Base-by-base conservation (phyloP, 2,113 vertebrate species). In the Anolis sagrei region DNA sequence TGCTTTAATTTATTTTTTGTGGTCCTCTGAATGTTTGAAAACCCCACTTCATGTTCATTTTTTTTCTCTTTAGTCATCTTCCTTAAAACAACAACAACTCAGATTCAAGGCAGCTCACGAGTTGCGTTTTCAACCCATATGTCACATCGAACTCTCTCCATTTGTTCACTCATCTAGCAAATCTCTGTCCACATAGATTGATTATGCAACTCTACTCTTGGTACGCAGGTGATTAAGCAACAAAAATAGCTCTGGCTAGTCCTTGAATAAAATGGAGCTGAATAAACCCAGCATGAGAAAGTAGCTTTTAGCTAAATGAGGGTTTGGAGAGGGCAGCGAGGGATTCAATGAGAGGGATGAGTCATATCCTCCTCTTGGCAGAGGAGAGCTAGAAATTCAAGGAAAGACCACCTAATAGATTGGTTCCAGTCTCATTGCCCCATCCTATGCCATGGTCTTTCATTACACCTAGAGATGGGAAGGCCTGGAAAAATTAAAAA, bases 281-380 rank as follows among this genome's bases (percentile, higher is more conserved):
- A 84, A 81, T 4, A 29, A 61, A 39, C 72, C 69, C 16, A 74
- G 39, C 27, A 73, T 39, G 51, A 64, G 76, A 90, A 21, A 83
- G 69, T 84, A 85, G 81, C 86, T 86, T 86, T 81, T 62, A 88
- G 74, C 86, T 64, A 61, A 74, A 79, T 89, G 5, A 89, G 29
- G 29, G 11, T 86, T 85, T 76, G n/a, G 69, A 91, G 29, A 91
- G 29, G 6, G 58, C 34, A 72, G 4, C 34, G 76, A 62, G 72
- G 68, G 2, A 79, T 88, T 84, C 86, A 84, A 82, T 90, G 87
- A 88, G 58, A 80, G 76, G 1, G 7, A 73, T 76, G 90, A 94
- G 62, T 89, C 68, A 86, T 86, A 88, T 18, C n/a, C 3, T 70
- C 11, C 68, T 70, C 68, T 7, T 34, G 1, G 18, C 18, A 34